phyloP scores from a whole-genome alignment of 1,140 invertebrate genomes.

The Pemphigus obesinymphae region DNA sequence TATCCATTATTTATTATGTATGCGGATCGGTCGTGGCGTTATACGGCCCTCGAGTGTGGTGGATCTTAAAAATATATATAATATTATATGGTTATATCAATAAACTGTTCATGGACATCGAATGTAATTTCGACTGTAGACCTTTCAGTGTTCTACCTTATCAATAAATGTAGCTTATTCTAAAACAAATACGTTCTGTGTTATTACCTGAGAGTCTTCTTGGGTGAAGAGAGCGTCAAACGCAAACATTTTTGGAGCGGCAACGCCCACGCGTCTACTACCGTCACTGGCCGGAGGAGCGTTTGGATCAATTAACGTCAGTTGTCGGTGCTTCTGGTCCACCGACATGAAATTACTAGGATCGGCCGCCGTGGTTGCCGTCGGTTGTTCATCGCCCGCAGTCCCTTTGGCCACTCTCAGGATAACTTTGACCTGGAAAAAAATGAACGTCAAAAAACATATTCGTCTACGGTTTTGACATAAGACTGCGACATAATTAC shows the following conservation, averaged over 20 bases:
- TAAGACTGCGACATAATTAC: too few species aligned
- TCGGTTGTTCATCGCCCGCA: neutral
- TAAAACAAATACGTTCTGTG: too few species aligned
- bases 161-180: too few species aligned
- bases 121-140: too few species aligned
- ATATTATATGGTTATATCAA: too few species aligned
- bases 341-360: conserved; percentile 44
- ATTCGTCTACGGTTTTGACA: too few species aligned
- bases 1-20: too few species aligned
- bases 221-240: conserved; percentile 90
- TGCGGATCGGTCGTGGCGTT: too few species aligned
- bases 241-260: conserved; percentile 93
- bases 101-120: too few species aligned
- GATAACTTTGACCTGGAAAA: conserved; percentile 48
- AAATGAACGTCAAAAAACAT: neutral
- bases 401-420: conserved; percentile 42
- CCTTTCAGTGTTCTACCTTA: too few species aligned
- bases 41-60: too few species aligned
- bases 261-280: conserved; percentile 54
- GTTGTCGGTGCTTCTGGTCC: conserved; percentile 46
- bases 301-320: conserved; percentile 47
- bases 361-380: neutral
- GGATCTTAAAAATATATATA: too few species aligned
- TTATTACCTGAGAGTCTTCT: conserved; percentile 81
- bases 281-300: conserved; percentile 43